Base-by-base conservation (phyloP, 2,888 invertebrate genomes). In the Merodon equestris region DNA sequence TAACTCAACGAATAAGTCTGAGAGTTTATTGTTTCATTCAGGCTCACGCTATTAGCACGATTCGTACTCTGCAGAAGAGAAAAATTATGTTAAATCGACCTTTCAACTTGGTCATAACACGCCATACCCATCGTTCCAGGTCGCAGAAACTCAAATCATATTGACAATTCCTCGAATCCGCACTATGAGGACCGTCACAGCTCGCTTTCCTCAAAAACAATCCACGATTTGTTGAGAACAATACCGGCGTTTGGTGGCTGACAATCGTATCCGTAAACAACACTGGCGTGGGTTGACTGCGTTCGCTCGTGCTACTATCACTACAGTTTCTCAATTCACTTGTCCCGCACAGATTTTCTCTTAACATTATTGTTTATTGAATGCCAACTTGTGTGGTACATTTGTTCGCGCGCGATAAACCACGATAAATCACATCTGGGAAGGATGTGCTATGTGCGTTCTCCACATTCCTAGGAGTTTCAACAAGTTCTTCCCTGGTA, bases 211-310 rank as follows among this genome's bases (percentile, higher is more conserved):
- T 84, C 48, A 88, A 68, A 53, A 86, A 86, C 10, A 88, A 81
- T 0, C 88, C 88, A 13, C 88, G 85, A 76, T 86, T 87, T 19
- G 88, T 88, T 13, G 87, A 87, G 64, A 85, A 88, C 1, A 88
- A 74, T 7, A 88, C 85, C 17, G 88, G 88, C n/a, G 87, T 88
- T 18, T 84, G 83, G 42, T 83, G 84, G 83, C 85, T 57, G 82
- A 83, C 76, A 48, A 82, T 53, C 27, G 76, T 79, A 5, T 82
- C 38, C n/a, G 70, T 79, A 68, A 81, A 81, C 42, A 34, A 61
- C 70, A 79, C 50, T 5, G 79, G 74, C 18, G 15, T 70, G 36
- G 68, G 34, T 19, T 68, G 63, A 44, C 36, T 66, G 15, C 18
- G 34, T 18, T 56, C 36, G 10, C 36, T 40, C 12, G 38, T 45